phyloP scores from a whole-genome alignment of 2,797 vertebrate genomes.

The Chelon labrosus region DNA sequence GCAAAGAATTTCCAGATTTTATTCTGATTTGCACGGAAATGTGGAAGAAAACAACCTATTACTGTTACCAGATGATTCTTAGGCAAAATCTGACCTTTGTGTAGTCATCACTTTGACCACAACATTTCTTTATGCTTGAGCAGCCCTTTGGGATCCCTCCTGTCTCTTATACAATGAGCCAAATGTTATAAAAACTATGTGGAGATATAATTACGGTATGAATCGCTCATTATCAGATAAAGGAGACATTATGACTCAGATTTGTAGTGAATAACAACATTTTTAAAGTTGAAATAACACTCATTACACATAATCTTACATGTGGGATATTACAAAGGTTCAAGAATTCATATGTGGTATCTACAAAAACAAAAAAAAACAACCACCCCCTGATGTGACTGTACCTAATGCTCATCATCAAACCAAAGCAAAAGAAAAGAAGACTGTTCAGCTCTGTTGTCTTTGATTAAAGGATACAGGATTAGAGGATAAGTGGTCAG shows the following conservation, averaged over 20 bases:
- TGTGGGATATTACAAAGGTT: slow-evolving; percentile 27
- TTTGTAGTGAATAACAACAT: slow-evolving; percentile 14
- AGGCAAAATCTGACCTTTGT: slow-evolving; percentile 28
- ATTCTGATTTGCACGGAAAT: slow-evolving; percentile 61
- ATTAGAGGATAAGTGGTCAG: slow-evolving; percentile 32
- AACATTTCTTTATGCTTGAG: slow-evolving; percentile 25
- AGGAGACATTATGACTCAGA: slow-evolving; percentile 19
- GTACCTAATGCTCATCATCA: slow-evolving; percentile 20
- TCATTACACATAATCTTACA: slow-evolving; percentile 5
- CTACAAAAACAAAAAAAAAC: slow-evolving; percentile 5
- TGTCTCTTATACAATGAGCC: slow-evolving; percentile 15
- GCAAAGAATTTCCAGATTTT: slow-evolving; percentile 73
- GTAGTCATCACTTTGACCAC: slow-evolving; percentile 17
- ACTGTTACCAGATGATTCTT: slow-evolving; percentile 37
- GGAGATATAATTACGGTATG: slow-evolving; percentile 23
- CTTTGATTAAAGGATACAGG: slow-evolving; percentile 44
- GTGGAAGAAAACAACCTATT: slow-evolving; percentile 56
- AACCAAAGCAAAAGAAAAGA: slow-evolving; percentile 14
- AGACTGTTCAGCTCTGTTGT: slow-evolving; percentile 14
- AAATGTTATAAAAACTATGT: slow-evolving; percentile 36
- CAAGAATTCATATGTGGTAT: slow-evolving; percentile 14
- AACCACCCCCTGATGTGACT: not conserved
- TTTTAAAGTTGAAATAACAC: slow-evolving; percentile 42
- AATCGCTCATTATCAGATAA: slow-evolving; percentile 47
- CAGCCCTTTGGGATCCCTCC: slow-evolving; percentile 32